Evolutionary conservation across 1,140 invertebrate genomes (phyloP), one percentile per base, ranked within the genome.

Genomic region (Mercenaria mercenaria): DNA sequence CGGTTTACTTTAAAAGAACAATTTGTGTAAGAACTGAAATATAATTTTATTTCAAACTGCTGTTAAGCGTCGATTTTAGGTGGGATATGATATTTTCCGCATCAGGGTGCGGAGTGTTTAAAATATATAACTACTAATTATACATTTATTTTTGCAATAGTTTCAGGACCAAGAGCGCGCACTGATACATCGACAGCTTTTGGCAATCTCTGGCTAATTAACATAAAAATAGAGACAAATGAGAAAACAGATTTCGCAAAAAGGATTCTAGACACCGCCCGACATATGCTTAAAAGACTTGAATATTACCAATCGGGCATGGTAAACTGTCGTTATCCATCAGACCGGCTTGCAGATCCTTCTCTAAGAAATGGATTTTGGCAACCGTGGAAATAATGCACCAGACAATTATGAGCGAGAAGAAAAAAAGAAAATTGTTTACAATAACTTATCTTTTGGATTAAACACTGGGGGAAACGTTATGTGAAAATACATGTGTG

Each of bases 331-430:
- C 32, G 61, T 8, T 94, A 91, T 67, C 94, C 94, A 0, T 4
- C 43, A 11, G 94, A 95, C 82, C 92, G 89, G 0, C 74, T 39
- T 13, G 91, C 92, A 76, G 86, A 95, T 52, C 94, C 94, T 18
- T 81, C 91, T 41, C 83, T 90, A 0, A 92, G 92, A 61, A 91
- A 91, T n/a, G 94, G 94, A 37, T 93, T 91, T 23, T 95, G 94
- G 94, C 92, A 93, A 20, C 94, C 94, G 6, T 95, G 94, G 94
- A 32, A 90, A 72, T 93, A 76, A 92, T n/a, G n/a, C n/a, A n/a
- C n/a, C n/a, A n/a, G n/a, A n/a, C n/a, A n/a, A n/a, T n/a, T n/a
- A n/a, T n/a, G n/a, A n/a, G n/a, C n/a, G n/a, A n/a, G n/a, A n/a
- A n/a, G n/a, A n/a, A n/a, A n/a, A n/a, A n/a, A n/a, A n/a, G n/a